Conservation (phyloP, 2,113 vertebrate species). For the Fregata magnificens region DNA sequence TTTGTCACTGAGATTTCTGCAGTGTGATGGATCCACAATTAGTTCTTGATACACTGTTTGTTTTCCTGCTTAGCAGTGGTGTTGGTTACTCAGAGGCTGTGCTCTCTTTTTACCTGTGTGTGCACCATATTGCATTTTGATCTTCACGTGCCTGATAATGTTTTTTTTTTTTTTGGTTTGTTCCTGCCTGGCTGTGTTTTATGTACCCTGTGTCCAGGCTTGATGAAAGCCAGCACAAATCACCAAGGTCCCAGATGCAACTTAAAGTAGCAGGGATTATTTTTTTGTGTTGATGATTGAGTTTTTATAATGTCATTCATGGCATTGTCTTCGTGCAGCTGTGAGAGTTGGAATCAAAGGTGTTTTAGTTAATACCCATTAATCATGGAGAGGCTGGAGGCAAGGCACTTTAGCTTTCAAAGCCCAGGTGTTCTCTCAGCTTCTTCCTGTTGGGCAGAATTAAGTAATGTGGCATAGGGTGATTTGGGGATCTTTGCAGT, state of each 20-base stretch:
- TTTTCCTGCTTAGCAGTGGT: background rate
- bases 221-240: background rate
- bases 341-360: background rate
- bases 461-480: background rate
- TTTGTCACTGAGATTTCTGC: background rate
- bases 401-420: background rate
- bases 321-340: background rate
- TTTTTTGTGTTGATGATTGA: background rate
- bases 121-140: background rate
- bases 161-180: background rate
- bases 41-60: background rate
- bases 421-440: background rate
- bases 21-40: background rate
- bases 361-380: conserved; percentile 2
- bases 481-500: background rate
- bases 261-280: background rate
- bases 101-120: accelerated
- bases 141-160: background rate
- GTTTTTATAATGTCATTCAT: background rate
- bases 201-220: background rate
- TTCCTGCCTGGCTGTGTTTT: background rate
- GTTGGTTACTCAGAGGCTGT: background rate
- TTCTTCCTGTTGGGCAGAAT: background rate
- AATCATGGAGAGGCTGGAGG: background rate
- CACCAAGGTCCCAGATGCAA: background rate